A percentile compares a stretch with the other conserved stretches of the same genome.
Conservation (phyloP, 1,140 invertebrate genomes). For the Hyposmocoma kahamanoa region DNA sequence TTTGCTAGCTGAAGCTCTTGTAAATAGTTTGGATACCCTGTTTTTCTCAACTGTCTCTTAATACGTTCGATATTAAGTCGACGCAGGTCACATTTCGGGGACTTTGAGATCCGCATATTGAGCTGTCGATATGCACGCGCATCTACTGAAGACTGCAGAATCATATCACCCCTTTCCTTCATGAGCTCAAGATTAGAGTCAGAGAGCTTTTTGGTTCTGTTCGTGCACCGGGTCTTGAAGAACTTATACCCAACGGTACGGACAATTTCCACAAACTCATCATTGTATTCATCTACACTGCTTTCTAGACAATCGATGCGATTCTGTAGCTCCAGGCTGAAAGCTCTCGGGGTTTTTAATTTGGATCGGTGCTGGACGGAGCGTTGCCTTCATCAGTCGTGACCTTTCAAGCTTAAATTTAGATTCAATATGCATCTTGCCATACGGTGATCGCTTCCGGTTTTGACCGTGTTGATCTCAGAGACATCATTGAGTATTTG, state of each 20-base stretch:
- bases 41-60: slow-evolving; percentile 8
- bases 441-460: slow-evolving; percentile 7
- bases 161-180: not conserved
- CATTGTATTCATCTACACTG: not conserved
- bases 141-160: slow-evolving; percentile 2
- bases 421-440: slow-evolving; percentile 2
- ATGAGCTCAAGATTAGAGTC: slow-evolving; percentile 1
- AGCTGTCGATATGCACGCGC: slow-evolving; percentile 1
- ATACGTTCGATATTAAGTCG: slow-evolving; percentile 1
- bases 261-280: slow-evolving; percentile 1
- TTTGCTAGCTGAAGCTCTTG: not conserved
- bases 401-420: slow-evolving; percentile 5
- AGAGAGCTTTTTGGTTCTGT: slow-evolving; percentile 2
- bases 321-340: slow-evolving; percentile 4
- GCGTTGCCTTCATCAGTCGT: not conserved
- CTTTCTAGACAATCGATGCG: slow-evolving; percentile 3
- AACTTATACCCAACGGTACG: slow-evolving; percentile 6
- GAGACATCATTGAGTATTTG: slow-evolving; percentile 7
- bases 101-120: slow-evolving; percentile 6
- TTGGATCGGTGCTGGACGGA: slow-evolving; percentile 2
- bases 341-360: slow-evolving; percentile 7
- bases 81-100: not conserved
- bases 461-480: too few species aligned
- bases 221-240: not conserved
- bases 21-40: slow-evolving; percentile 1